phyloP scores from a whole-genome alignment of 2,797 vertebrate genomes.

The Sebastes glaucus region DNA sequence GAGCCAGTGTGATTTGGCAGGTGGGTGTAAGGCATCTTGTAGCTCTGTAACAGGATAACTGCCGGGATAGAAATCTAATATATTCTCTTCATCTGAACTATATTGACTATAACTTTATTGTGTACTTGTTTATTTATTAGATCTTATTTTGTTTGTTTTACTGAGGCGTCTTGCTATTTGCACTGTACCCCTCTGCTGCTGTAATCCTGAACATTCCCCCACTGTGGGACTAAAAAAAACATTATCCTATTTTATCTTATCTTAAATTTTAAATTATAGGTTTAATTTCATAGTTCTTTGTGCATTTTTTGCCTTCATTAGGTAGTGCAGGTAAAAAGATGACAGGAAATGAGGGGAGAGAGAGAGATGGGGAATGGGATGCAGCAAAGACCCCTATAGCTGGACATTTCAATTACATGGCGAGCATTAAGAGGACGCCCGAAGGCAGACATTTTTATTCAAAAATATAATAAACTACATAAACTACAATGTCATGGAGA shows the following conservation, averaged over 20 bases:
- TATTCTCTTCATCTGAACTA: not conserved
- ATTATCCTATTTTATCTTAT: fast-evolving
- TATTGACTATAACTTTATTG: too few species aligned
- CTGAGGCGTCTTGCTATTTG: too few species aligned
- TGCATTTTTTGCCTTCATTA: not conserved
- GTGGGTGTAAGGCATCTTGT: conserved; percentile 19
- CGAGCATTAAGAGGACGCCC: not conserved
- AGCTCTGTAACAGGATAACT: not conserved
- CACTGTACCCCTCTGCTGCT: too few species aligned
- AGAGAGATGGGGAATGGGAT: not conserved
- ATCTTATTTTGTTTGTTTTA: too few species aligned
- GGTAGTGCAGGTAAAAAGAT: not conserved
- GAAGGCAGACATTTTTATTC: not conserved
- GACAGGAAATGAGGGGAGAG: not conserved
- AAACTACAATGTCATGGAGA: not conserved
- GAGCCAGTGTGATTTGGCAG: conserved; percentile 24
- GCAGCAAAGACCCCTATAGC: not conserved
- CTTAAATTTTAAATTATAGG: not conserved
- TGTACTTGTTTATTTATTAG: too few species aligned
- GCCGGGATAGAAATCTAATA: conserved; percentile 7
- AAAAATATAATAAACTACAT: not conserved
- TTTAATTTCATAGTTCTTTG: not conserved
- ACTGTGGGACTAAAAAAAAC: fast-evolving
- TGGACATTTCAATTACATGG: not conserved
- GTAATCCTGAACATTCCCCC: too few species aligned